Evolutionary conservation across 2,797 vertebrate genomes (phyloP).

Genomic region (Meriones psammophilus): DNA sequence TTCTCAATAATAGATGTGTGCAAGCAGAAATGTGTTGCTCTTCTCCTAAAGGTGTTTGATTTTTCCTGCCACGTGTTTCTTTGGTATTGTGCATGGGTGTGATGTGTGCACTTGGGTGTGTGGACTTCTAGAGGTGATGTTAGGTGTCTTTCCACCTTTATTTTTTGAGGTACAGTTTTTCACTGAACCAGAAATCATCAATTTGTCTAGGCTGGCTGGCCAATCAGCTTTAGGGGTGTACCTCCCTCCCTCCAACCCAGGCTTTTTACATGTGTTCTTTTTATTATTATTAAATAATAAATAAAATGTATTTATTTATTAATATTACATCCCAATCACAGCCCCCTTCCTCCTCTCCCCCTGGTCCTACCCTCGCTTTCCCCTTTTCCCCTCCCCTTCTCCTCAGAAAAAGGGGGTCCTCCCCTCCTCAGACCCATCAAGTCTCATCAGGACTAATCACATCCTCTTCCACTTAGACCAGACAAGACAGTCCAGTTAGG

Average conservation of each 20-base stretch:
- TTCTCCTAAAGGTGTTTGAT: not conserved
- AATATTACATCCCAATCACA: too few relatives aligned
- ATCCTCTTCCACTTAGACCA: too few relatives aligned
- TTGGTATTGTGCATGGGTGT: not conserved
- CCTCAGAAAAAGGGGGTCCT: too few relatives aligned
- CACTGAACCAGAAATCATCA: not conserved
- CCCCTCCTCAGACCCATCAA: too few relatives aligned
- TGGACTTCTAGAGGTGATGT: not conserved
- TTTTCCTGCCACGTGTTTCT: not conserved
- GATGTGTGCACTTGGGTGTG: not conserved
- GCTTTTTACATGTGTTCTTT: not conserved
- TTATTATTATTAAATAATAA: too few relatives aligned
- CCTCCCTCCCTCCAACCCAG: not conserved
- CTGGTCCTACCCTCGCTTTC: too few relatives aligned
- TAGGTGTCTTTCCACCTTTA: not conserved
- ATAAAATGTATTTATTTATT: too few relatives aligned
- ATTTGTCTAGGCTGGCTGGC: not conserved
- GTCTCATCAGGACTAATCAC: too few relatives aligned
- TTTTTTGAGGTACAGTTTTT: not conserved
- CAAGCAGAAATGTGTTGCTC: conserved; percentile 7
- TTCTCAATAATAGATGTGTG: conserved; percentile 43
- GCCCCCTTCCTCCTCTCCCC: too few relatives aligned
- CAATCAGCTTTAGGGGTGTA: not conserved
- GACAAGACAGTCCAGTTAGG: too few relatives aligned
- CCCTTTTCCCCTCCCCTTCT: too few relatives aligned